Percentiles rank a stretch among this genome's conserved stretches.
Conservation (phyloP, 2,797 vertebrate genomes). For the Oreortyx pictus region DNA sequence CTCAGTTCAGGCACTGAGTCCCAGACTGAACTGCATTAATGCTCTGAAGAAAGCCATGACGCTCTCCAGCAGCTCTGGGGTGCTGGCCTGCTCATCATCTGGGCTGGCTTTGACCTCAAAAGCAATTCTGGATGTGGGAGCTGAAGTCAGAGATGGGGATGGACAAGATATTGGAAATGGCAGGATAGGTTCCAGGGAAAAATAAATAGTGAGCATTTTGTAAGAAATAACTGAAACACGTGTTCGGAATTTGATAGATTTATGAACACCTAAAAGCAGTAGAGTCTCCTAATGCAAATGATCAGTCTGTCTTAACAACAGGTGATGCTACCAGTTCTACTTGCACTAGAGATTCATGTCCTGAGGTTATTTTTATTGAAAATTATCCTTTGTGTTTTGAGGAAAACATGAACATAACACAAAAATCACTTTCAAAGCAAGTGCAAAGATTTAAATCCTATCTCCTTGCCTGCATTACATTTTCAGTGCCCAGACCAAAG, state of each 20-base stretch:
- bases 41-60: accelerated
- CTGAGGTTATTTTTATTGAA: not conserved
- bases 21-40: not conserved
- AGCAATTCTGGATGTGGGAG: not conserved
- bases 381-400: not conserved
- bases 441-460: not conserved
- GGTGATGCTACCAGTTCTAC: not conserved
- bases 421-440: not conserved
- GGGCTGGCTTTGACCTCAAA: not conserved
- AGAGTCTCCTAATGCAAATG: not conserved
- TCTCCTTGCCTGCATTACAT: not conserved
- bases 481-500: not conserved
- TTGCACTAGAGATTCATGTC: not conserved
- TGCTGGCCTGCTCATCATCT: not conserved
- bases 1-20: not conserved
- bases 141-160: not conserved
- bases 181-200: not conserved
- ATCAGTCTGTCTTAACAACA: not conserved
- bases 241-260: not conserved
- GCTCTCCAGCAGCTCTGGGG: not conserved
- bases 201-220: not conserved
- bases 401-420: not conserved
- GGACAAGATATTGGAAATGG: not conserved
- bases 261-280: not conserved
- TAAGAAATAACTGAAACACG: not conserved